Evolutionary conservation across 92 coral and sea anemone genomes (phyloP), one percentile per base, ranked within the genome.

Genomic region (Epizoanthus ramosus): DNA sequence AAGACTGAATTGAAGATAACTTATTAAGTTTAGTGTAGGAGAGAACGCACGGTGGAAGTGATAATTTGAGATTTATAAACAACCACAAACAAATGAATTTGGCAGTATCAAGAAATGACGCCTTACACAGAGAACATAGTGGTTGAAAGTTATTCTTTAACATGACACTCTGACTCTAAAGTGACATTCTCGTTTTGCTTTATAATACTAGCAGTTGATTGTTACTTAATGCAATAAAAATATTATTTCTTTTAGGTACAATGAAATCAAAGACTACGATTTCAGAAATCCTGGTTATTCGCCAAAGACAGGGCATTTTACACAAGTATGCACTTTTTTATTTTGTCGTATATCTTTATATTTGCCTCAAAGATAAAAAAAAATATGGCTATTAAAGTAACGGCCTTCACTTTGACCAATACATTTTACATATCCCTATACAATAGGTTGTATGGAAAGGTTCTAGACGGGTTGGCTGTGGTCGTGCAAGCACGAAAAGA

Each of bases 301-400:
- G 31, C 31, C 80, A 15, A 87, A 80, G 24, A 87, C 90, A 15
- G 90, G 86, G 56, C 90, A 87, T 57, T 87, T 87, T 33, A 87
- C 90, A 14, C 90, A 87, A 66, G 86, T 80, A 28, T 28, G 63
- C 1, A 3, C 63, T 1, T 18, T 58, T 18, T 17, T 6, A 17
- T 17, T n/a, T 58, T 58, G 37, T 22, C 25, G 19, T 21, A 0
- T 1, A 61, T 7, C 33, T n/a, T 61, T 25, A n/a, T n/a, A 22
- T 16, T 14, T 7, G 31, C 23, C 2, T 16, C 68, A 63, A 24
- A 24, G 5, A 16, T 63, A 6, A 63, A 24, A 6, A 63, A 24
- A 10, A 22, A 1, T 63, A 15, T 63, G 24, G 33, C 23, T 3
- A 21, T 6, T 14, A 63, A 21, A 22, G 31, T 7, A 24, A 0